Percentiles rank a stretch among this genome's conserved stretches.
Evolutionary conservation across 2,888 invertebrate species (phyloP).

Genomic region (Trichopoda pennipes): DNA sequence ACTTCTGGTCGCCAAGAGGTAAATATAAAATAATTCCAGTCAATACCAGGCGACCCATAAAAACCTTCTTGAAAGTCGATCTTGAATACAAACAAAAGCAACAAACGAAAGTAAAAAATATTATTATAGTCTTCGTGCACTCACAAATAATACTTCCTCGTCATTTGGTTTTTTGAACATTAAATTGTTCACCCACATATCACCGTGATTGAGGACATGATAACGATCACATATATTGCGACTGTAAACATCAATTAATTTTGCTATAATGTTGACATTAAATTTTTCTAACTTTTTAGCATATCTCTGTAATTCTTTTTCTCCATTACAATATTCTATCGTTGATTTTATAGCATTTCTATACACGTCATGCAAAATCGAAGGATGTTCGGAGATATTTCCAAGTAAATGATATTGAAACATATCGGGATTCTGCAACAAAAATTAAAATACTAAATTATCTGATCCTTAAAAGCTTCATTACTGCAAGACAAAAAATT

Average conservation of each 20-base stretch:
- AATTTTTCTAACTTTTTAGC: constrained; percentile 71
- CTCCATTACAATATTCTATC: constrained; percentile 71
- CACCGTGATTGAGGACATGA: constrained; percentile 82
- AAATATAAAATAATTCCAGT: constrained; percentile 75
- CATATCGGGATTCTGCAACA: constrained; percentile 71
- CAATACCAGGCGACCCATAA: constrained; percentile 76
- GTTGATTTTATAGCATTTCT: constrained; percentile 71
- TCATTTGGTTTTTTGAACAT: constrained; percentile 79
- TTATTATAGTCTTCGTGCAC: constrained; percentile 25
- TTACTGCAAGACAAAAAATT: too few species aligned
- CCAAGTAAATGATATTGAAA: constrained; percentile 73
- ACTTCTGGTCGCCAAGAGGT: constrained; percentile 73
- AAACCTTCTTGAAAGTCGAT: constrained; percentile 77
- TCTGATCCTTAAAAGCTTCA: too few species aligned
- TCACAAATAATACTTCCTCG: constrained; percentile 79
- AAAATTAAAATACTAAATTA: neutral
- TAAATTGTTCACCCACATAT: constrained; percentile 82
- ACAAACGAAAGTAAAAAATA: neutral
- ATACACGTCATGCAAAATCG: constrained; percentile 74
- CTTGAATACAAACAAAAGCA: constrained; percentile 57
- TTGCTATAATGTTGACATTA: constrained; percentile 71
- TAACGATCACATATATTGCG: constrained; percentile 73
- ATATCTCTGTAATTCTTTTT: constrained; percentile 71
- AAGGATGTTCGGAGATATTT: constrained; percentile 72
- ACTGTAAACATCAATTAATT: constrained; percentile 73